Evolutionary conservation across 2,797 vertebrate species (phyloP).

Genomic region (Takifugu rubripes): DNA sequence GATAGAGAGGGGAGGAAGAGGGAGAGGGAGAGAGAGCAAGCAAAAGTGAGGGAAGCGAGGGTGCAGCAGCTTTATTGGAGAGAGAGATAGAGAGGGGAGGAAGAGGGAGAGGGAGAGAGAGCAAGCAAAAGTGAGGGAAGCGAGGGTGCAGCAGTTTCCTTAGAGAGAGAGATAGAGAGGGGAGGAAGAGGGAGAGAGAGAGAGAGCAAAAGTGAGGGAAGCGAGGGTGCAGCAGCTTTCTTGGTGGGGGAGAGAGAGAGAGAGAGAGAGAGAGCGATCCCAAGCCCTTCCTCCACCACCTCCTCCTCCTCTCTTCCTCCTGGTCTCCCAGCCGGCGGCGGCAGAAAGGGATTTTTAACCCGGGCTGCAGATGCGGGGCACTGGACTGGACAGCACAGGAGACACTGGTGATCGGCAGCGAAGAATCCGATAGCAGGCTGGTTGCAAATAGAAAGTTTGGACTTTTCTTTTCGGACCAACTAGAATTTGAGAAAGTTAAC

Average conservation of each 20-base stretch:
- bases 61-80: conserved; percentile 56
- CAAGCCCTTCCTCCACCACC: conserved; percentile 58
- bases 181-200: conserved; percentile 11
- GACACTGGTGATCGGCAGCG: conserved; percentile 40
- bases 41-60: conserved; percentile 16
- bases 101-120: neutral
- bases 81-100: conserved; percentile 24
- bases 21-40: neutral
- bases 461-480: conserved; percentile 26
- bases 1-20: conserved; percentile 6
- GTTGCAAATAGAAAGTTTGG: conserved; percentile 26
- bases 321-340: conserved; percentile 69
- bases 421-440: conserved; percentile 54
- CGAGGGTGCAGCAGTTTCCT: conserved; percentile 55
- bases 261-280: neutral
- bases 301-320: conserved; percentile 56
- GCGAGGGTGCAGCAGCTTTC: conserved; percentile 53
- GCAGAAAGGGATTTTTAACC: conserved; percentile 61
- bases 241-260: conserved; percentile 14
- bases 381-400: conserved; percentile 49
- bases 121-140: conserved; percentile 16
- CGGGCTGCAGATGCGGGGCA: conserved; percentile 65
- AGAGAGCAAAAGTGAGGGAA: conserved; percentile 19
- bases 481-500: conserved; percentile 37
- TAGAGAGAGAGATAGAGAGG: conserved; percentile 30